Base-by-base conservation (phyloP, 2,888 invertebrate genomes). In the Orthonevra nobilis region DNA sequence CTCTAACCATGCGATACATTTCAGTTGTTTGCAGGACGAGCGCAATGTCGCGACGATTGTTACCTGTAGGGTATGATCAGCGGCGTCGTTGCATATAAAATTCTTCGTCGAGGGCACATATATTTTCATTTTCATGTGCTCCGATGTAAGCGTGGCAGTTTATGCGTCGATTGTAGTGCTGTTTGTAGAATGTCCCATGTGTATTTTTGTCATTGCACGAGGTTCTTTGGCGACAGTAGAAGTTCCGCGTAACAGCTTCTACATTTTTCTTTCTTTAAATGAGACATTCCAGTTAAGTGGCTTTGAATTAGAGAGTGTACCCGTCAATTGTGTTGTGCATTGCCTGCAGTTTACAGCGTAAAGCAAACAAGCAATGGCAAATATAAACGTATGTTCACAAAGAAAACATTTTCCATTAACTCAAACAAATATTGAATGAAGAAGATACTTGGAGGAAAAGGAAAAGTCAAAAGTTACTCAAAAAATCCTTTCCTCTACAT, bases 111-210 rank as follows among this genome's bases (percentile, higher is more conserved):
- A 46, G 48, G 58, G 50, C 40, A 69, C 58, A 69, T 56, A 56
- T n/a, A n/a, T n/a, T n/a, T n/a, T n/a, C n/a, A 68, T 68, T 4
- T 5, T 23, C 3, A 46, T 68, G 68, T 38, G 46, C 46, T 32
- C 30, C 66, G 32, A 36, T 56, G 48, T 38, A 56, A 56, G 68
- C 68, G 68, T 68, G 68, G 48, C 68, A 48, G 38, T 56, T 68
- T 32, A 56, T 56, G 23, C 68, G 46, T 58, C 68, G 40, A 68
- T 66, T 56, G 56, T 66, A 46, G 66, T 56, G 28, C 36, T 36
- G 44, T 46, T 46, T 36, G 12, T 17, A 23, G 42, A 50, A 48
- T 17, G 28, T 61, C 32, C 32, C 58, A 15, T 60, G 40, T 14
- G 42, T 14, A 12, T 6, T 23, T 19, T 10, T 17, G 32, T 20